Evolutionary conservation across 2,797 vertebrate species (phyloP), one percentile per base, ranked within the genome.

Genomic region (Esox masquinongy): DNA sequence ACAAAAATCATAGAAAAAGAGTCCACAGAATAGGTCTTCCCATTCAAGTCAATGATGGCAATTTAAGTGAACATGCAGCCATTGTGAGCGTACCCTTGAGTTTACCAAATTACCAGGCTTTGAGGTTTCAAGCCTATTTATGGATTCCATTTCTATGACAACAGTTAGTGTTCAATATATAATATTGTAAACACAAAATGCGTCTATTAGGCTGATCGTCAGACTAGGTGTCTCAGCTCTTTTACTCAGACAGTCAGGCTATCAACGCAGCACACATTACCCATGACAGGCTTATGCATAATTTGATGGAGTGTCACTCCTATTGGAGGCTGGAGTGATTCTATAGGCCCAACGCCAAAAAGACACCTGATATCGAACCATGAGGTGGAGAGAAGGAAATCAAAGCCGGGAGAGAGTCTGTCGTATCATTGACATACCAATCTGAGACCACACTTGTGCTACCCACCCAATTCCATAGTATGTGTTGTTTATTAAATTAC

Each of bases 281-380:
- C 68, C 49, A 4, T 29, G 73, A 63, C 47, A 70, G 72, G 36
- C 68, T 53, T 29, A 66, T 22, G 56, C 66, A 68, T n/a, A 51
- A 24, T 49, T 79, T 77, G 63, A 73, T 59, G 66, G 70, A 72
- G 53, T 50, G 49, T 67, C 64, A 67, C 64, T 67, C 26, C 31
- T 26, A 67, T 36, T 17, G 31, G 7, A 24, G 56, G 56, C 56
- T 7, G 19, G 56, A 59, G 56, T 59, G 56, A 34, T 31, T 29
- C 64, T 6, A 36, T 16, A 34, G 29, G 15, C 31, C 64, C 17
- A 6, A 34, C 2, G 29, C 64, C 26, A 36, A 29, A 67, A 16
- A 4, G 6, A 31, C 14, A 22, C 64, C 64, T 34, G 31, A 67
- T 67, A 36, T 67, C 29, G 64, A 67, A 67, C 64, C 26, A 11